Percentiles rank a stretch among this genome's conserved stretches.
Conservation (phyloP, 1,140 invertebrate genomes). For the Gerris buenoi region DNA sequence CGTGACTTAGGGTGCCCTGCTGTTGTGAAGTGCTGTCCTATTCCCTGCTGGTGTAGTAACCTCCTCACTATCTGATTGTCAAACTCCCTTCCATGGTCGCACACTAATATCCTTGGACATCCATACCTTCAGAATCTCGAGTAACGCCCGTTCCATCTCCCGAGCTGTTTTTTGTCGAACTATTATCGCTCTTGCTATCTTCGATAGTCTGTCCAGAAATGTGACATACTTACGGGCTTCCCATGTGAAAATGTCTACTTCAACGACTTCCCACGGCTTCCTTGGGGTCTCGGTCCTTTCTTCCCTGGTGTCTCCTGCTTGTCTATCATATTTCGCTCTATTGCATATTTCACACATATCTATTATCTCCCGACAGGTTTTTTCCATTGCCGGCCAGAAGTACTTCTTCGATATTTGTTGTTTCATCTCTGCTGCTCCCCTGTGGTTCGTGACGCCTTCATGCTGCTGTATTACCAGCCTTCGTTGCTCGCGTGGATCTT, state of each 20-base stretch:
- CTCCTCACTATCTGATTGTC: neutral
- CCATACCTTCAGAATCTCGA: neutral
- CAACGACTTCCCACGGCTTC: neutral
- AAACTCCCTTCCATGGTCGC: neutral
- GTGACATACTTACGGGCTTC: neutral
- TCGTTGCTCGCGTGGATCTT: no score
- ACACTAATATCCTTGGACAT: neutral
- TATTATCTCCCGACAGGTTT: no score
- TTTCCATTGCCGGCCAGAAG: no score
- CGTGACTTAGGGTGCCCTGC: neutral
- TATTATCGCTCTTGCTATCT: neutral
- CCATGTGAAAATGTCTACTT: neutral
- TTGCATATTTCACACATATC: no score
- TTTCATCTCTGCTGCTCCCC: no score
- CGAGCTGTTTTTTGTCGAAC: neutral
- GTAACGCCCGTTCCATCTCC: neutral
- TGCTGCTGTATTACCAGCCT: no score
- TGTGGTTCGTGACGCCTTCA: no score
- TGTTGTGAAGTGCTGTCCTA: neutral
- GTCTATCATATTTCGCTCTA: no score
- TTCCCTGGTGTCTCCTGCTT: neutral
- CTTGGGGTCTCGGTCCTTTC: neutral
- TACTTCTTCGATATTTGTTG: no score
- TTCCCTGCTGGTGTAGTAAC: neutral
- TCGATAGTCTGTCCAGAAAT: neutral